A percentile compares a stretch with the other conserved stretches of the same genome.
Conservation (phyloP, 2,797 vertebrate genomes). For the Psittacula echo region DNA sequence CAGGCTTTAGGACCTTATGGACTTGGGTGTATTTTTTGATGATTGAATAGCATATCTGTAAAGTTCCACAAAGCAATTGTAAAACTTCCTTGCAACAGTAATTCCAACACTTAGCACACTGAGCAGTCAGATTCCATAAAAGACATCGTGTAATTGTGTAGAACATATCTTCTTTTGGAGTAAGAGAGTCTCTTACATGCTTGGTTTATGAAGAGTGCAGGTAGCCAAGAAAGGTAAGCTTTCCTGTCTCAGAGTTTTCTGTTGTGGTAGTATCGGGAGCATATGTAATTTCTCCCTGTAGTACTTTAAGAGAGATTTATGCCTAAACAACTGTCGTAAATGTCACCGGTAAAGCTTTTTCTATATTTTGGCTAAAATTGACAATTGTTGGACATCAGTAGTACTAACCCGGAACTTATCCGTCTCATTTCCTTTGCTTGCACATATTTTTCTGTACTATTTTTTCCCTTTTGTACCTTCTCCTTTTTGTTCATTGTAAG, state of each 20-base stretch:
- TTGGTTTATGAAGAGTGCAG: not conserved
- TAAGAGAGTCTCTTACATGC: not conserved
- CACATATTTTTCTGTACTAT: not conserved
- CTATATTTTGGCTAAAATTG: not conserved
- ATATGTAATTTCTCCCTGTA: not conserved
- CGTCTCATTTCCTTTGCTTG: not conserved
- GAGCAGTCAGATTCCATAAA: conserved; percentile 11
- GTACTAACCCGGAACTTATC: not conserved
- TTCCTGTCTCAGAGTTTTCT: not conserved
- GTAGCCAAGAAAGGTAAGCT: not conserved
- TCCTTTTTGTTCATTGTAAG: not conserved
- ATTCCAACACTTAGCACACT: not conserved
- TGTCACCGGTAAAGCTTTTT: not conserved
- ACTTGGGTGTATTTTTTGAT: not conserved
- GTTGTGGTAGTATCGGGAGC: not conserved
- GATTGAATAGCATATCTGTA: not conserved
- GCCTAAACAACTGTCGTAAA: not conserved
- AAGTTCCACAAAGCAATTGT: not conserved
- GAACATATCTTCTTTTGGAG: not conserved
- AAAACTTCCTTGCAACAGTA: not conserved
- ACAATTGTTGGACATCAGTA: not conserved
- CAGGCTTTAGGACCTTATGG: not conserved
- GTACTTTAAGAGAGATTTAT: not conserved
- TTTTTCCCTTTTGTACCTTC: not conserved
- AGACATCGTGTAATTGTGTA: not conserved